Conservation (phyloP, 2,113 vertebrate genomes). For the Heterotilapia buettikoferi region DNA sequence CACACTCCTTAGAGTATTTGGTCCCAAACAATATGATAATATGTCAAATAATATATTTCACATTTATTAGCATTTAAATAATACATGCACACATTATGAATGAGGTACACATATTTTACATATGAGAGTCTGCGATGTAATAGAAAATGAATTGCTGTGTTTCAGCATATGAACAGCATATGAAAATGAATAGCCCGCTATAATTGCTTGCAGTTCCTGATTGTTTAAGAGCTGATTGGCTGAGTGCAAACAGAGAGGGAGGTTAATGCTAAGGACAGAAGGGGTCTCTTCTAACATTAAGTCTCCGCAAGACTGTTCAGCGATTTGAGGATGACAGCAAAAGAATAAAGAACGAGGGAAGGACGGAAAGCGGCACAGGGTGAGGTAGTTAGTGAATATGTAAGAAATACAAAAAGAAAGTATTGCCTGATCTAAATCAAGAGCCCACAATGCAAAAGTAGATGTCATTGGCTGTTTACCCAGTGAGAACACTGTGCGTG, state of each 20-base stretch:
- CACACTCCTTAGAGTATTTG: neutral
- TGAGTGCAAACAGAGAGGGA: neutral
- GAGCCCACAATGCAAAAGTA: slow-evolving; percentile 15
- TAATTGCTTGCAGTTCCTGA: neutral
- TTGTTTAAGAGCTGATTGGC: neutral
- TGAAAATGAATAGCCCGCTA: neutral
- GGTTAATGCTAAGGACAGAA: neutral
- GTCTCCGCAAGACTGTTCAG: neutral
- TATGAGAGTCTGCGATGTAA: accelerated
- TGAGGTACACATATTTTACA: neutral
- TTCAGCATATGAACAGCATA: neutral
- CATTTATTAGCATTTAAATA: neutral
- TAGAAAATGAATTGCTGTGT: neutral
- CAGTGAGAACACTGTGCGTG: slow-evolving; percentile 1
- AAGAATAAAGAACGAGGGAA: neutral
- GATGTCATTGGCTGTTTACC: slow-evolving; percentile 53
- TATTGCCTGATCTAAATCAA: slow-evolving; percentile 58
- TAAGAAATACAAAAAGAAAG: neutral
- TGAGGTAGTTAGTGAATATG: neutral
- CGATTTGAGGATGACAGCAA: neutral
- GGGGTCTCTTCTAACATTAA: neutral
- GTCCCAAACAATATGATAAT: neutral
- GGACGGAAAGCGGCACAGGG: neutral
- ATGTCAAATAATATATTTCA: neutral
- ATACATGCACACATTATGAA: neutral